Evolutionary conservation across 2,888 invertebrate genomes (phyloP).

Genomic region (Caenorhabditis sp.): DNA sequence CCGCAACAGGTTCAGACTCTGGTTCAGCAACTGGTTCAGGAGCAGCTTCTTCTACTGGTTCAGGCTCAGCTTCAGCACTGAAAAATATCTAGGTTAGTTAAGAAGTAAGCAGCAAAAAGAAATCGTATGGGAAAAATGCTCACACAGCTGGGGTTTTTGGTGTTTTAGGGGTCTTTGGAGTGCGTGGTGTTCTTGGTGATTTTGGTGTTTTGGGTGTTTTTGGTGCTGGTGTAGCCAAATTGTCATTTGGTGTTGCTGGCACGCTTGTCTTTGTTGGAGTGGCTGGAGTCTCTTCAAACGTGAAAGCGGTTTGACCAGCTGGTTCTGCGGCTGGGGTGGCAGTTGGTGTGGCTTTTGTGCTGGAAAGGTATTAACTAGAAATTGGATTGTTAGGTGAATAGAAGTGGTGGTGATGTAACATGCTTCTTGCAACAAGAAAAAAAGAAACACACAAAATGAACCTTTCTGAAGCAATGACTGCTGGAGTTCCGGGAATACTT

Average conservation of each 20-base stretch:
- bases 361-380: background rate
- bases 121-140: background rate
- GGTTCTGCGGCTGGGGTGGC: slow-evolving; percentile 36
- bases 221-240: slow-evolving; percentile 49
- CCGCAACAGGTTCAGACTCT: slow-evolving; percentile 41
- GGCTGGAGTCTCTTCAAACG: slow-evolving; percentile 58
- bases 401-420: background rate
- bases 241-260: slow-evolving; percentile 27
- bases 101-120: background rate
- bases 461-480: slow-evolving; percentile 28
- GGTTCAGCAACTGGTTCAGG: slow-evolving; percentile 30
- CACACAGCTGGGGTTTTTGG: slow-evolving; percentile 51
- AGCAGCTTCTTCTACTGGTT: slow-evolving; percentile 22
- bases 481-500: slow-evolving; percentile 52
- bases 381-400: slow-evolving; percentile 18
- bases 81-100: slow-evolving; percentile 2
- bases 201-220: slow-evolving; percentile 60
- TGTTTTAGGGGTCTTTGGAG: slow-evolving; percentile 60
- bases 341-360: slow-evolving; percentile 9
- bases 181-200: slow-evolving; percentile 55
- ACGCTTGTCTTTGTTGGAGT: slow-evolving; percentile 50
- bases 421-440: background rate
- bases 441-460: background rate
- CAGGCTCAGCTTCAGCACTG: slow-evolving; percentile 21
- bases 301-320: slow-evolving; percentile 51